These are phyloP conservation scores for Petromus typicus DNA, from an alignment of 2,113 vertebrate species.

Conservation along the genomic window DNA sequence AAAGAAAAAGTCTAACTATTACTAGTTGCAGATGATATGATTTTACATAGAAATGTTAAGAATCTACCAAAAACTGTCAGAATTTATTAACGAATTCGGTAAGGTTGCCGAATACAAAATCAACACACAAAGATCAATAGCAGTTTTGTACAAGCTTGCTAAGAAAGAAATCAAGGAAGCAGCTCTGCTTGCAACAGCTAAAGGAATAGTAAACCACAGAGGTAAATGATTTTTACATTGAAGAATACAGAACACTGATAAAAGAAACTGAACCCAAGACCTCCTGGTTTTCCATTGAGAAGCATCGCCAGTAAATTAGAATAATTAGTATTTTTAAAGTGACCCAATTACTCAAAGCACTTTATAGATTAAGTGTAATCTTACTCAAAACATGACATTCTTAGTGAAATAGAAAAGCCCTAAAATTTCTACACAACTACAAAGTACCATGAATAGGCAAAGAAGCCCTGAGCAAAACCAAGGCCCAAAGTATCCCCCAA, in stretches of 20 bases:
- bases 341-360: neutral
- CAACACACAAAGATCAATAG: neutral
- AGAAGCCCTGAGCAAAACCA: neutral
- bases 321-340: neutral
- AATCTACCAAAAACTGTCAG: neutral
- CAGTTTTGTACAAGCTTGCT: neutral
- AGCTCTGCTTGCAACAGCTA: neutral
- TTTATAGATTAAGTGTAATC: neutral
- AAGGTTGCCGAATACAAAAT: neutral
- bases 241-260: neutral
- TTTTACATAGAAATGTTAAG: neutral
- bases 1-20: neutral
- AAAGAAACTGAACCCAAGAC: neutral
- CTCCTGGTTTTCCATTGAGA: neutral
- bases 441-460: neutral
- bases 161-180: neutral
- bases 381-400: neutral
- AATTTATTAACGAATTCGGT: neutral
- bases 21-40: neutral
- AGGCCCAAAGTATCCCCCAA: neutral
- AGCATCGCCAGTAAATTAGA: neutral
- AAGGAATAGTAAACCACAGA: neutral
- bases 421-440: neutral
- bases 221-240: neutral
- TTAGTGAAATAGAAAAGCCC: neutral